Evolutionary conservation across 2,888 invertebrate genomes (phyloP).

Genomic region (Eremobia ochroleuca): DNA sequence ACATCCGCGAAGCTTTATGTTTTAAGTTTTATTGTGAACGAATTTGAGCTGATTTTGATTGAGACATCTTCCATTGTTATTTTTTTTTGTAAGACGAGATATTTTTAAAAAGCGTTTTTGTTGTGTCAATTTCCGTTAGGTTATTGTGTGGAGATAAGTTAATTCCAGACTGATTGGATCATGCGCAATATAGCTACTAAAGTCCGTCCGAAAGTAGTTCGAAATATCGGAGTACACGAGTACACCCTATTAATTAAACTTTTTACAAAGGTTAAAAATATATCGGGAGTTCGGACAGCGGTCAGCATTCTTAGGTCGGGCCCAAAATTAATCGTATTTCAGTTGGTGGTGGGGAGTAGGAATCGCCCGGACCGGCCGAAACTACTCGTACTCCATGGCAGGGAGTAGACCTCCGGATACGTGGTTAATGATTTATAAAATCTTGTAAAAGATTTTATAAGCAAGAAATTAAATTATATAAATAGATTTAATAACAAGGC

Average conservation of each 20-base stretch:
- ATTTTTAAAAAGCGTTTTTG: constrained; percentile 40
- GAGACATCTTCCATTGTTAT: constrained; percentile 58
- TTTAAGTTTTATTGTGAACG: constrained; percentile 64
- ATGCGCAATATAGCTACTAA: neutral
- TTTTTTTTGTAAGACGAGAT: constrained; percentile 47
- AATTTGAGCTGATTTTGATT: constrained; percentile 59
- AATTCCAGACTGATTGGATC: constrained; percentile 4
- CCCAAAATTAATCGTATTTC: neutral
- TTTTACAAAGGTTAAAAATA: neutral
- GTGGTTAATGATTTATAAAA: constrained; percentile 10
- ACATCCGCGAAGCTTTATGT: constrained; percentile 71
- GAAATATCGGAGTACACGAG: neutral
- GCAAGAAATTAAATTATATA: neutral
- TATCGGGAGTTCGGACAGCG: neutral
- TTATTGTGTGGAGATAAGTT: constrained; percentile 18
- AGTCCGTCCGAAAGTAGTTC: neutral
- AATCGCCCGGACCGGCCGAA: neutral
- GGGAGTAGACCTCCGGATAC: neutral
- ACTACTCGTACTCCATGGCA: neutral
- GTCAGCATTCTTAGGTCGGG: neutral
- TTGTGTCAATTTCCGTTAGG: constrained; percentile 6
- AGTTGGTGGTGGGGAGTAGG: neutral
- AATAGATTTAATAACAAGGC: neutral
- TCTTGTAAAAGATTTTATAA: constrained; percentile 1
- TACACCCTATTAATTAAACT: neutral